Evolutionary conservation across 2,113 vertebrate species (phyloP).

Genomic region (Thryonomys swinderianus): DNA sequence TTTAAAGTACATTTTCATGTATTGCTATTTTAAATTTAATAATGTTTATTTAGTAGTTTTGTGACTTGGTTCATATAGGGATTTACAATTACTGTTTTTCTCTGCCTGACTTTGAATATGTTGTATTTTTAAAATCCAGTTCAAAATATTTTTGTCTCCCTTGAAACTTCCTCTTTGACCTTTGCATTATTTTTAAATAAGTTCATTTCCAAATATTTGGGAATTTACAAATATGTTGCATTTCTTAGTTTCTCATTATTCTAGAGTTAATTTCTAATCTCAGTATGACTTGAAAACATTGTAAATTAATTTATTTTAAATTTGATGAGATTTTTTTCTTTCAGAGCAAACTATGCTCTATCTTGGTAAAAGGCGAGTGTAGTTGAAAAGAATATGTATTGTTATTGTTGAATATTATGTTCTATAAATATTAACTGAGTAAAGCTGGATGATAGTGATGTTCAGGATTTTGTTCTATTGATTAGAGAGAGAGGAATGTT

Average conservation of each 20-base stretch:
- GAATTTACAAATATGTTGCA: conserved; percentile 2
- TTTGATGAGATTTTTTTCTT: neutral
- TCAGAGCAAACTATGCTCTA: neutral
- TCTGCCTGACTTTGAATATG: neutral
- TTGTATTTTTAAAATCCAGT: neutral
- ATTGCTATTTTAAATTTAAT: neutral
- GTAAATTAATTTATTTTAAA: neutral
- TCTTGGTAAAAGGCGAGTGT: neutral
- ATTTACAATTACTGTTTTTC: neutral
- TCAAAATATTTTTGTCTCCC: neutral
- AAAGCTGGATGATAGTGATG: neutral
- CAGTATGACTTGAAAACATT: neutral
- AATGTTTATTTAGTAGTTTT: neutral
- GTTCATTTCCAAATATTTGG: conserved; percentile 18
- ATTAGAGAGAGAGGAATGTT: neutral
- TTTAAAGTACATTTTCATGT: conserved; percentile 45
- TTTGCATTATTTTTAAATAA: neutral
- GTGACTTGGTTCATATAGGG: neutral
- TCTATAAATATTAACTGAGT: neutral
- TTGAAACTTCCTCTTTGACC: conserved; percentile 6
- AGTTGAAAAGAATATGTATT: neutral
- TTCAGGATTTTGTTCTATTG: neutral
- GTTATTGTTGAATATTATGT: neutral
- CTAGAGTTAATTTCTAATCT: neutral
- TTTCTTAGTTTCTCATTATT: neutral